Percentiles rank a stretch among this genome's conserved stretches.
phyloP scores from a whole-genome alignment of 2,797 vertebrate genomes.

The Centroberyx gerrardi region DNA sequence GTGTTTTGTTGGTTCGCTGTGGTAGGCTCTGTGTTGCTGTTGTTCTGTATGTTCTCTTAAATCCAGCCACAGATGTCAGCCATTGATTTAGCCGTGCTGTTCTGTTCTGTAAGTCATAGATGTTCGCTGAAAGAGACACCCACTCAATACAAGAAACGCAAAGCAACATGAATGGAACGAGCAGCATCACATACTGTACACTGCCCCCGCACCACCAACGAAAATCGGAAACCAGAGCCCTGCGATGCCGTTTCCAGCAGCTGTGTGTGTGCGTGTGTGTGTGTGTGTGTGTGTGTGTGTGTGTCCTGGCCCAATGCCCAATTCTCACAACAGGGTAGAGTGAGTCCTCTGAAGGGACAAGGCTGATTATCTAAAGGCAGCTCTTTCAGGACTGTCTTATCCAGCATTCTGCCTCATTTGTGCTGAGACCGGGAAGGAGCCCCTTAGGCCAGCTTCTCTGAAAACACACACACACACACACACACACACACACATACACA shows the following conservation, averaged over 20 bases:
- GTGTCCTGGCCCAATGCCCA: not conserved
- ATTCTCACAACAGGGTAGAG: no score
- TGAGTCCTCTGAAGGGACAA: conserved; percentile 17
- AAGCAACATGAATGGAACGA: conserved; percentile 2
- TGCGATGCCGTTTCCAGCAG: not conserved
- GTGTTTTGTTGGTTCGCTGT: not conserved
- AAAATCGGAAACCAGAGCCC: conserved; percentile 9
- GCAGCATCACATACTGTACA: not conserved
- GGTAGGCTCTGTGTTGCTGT: not conserved
- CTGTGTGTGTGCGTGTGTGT: conserved; percentile 7
- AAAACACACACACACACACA: not conserved
- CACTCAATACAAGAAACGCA: conserved; percentile 18
- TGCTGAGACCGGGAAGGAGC: conserved; percentile 19
- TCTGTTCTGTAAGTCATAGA: conserved; percentile 16
- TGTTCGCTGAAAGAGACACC: conserved; percentile 29
- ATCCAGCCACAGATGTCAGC: conserved; percentile 13
- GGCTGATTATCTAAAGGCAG: conserved; percentile 38
- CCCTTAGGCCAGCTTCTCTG: not conserved
- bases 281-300: conserved; percentile 10
- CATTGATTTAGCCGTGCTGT: conserved; percentile 19
- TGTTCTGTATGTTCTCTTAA: not conserved
- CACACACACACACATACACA: not conserved
- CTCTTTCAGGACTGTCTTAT: conserved; percentile 21
- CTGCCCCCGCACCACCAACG: not conserved
- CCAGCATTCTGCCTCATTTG: conserved; percentile 27